Conservation (phyloP, 92 coral and sea anemone genomes). For the Porites evermanni region DNA sequence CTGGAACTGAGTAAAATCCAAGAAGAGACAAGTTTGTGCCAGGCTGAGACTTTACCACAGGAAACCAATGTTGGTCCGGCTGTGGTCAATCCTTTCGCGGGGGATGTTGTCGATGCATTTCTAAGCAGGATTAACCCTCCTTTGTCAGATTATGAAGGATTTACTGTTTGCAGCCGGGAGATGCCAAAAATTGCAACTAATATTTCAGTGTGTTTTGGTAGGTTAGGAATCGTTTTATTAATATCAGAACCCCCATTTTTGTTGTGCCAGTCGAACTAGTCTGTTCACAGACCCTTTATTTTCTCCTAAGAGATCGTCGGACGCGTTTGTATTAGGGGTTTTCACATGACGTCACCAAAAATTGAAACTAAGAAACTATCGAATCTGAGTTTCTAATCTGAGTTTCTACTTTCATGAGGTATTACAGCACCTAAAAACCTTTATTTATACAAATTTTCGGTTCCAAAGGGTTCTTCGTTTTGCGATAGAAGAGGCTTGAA, state of each 20-base stretch:
- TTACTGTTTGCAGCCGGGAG: slow-evolving; percentile 37
- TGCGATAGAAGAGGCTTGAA: no score
- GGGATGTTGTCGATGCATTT: slow-evolving; percentile 62
- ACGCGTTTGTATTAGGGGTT: no score
- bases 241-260: neutral
- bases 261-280: neutral
- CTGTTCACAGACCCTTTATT: neutral
- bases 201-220: slow-evolving; percentile 81
- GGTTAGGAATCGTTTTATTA: neutral
- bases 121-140: slow-evolving; percentile 57
- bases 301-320: no score
- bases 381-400: no score
- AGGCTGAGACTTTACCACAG: neutral
- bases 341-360: no score
- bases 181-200: slow-evolving; percentile 77
- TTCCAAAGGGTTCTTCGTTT: no score
- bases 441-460: no score
- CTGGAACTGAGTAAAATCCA: slow-evolving; percentile 54
- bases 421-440: no score
- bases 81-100: slow-evolving; percentile 85
- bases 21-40: slow-evolving; percentile 45
- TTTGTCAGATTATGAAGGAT: slow-evolving; percentile 71
- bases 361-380: no score
- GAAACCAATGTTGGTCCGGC: slow-evolving; percentile 59
- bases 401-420: no score